Evolutionary conservation across 2,888 invertebrate species (phyloP), one percentile per base, ranked within the genome.

Genomic region (Embidobia sp.): DNA sequence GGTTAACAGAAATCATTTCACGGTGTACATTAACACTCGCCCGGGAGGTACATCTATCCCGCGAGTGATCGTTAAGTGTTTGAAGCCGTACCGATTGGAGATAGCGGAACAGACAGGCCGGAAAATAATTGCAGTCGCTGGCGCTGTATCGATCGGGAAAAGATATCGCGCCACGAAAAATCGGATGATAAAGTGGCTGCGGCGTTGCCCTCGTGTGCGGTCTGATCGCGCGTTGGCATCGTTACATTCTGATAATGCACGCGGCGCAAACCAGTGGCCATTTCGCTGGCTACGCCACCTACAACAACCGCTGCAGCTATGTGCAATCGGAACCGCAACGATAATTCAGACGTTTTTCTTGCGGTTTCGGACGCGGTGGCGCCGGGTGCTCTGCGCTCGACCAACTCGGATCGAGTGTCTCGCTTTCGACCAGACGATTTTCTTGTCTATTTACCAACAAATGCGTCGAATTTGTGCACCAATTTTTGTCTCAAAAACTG

Each of bases 321-420:
- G 79, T 80, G 83, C 84, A 82, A 79, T 81, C 81, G 67, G 85
- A 85, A 87, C 87, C 86, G 78, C 86, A 85, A 84, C 87, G 86
- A 87, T 87, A 88, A 88, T 88, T 87, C 86, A 88, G 84, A 80
- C 78, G 80, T 87, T 86, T 87, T 88, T 86, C 84, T 87, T 87
- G 87, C 82, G 88, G 88, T 86, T 83, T 81, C 72, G 51, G 80
- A 76, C 81, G 80, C 82, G 51, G 44, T 85, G 84, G 84, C 83
- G 85, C 88, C 84, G 86, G 79, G 18, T 74, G 73, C 78, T 19
- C 79, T 55, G 55, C 55, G 66, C 73, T 53, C 72, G 40, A 64
- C n/a, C n/a, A n/a, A n/a, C n/a, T 76, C 59, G 48, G 63, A 49
- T 69, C 59, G 16, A 15, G 11, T 67, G 37, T 57, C 53, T 31